Base-by-base conservation (phyloP, 2,888 invertebrate species). In the Odontomyia ornata region DNA sequence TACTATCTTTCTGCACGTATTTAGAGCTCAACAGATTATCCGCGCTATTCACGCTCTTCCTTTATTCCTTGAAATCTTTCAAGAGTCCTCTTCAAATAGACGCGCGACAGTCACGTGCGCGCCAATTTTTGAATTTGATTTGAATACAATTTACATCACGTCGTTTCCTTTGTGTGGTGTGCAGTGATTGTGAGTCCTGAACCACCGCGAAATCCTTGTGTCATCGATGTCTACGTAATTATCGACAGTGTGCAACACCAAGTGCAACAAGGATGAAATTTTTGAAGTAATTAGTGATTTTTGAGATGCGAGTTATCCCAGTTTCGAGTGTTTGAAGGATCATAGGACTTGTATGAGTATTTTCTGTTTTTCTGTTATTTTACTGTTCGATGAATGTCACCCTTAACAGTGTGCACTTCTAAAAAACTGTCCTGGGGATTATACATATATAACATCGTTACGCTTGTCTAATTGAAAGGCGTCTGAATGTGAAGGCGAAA, bases 91-190 rank as follows among this genome's bases (percentile, higher is more conserved):
- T 47, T 11, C 7, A 18, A 25, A 60, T 25, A 30, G n/a, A 57
- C 57, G 73, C 60, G 73, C 36, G 43, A 57, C 57, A 36, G 73
- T 73, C 73, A 73, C 73, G 73, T 73, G 73, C 73, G 57, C 73
- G 73, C 60, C 73, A 43, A 57, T 73, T 73, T 73, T 73, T 47
- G 21, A 60, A 73, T 73, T 73, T 30, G 21, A 73, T 36, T 73
- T 57, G 73, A 73, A 57, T 60, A 23, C 43, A 73, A 73, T 73
- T 57, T 18, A 69, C 25, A 47, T 47, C 21, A 27, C 69, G 69
- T 65, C 65, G 47, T 25, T 47, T 47, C n/a, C n/a, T n/a, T n/a
- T 47, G 46, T 47, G 69, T 47, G 69, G 13, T 69, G 18, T 60
- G 69, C 69, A 46, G 25, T 47, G 69, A 65, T 65, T 65, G 69